Evolutionary conservation across 1,140 invertebrate species (phyloP).

Genomic region (Drosophila ananassae): DNA sequence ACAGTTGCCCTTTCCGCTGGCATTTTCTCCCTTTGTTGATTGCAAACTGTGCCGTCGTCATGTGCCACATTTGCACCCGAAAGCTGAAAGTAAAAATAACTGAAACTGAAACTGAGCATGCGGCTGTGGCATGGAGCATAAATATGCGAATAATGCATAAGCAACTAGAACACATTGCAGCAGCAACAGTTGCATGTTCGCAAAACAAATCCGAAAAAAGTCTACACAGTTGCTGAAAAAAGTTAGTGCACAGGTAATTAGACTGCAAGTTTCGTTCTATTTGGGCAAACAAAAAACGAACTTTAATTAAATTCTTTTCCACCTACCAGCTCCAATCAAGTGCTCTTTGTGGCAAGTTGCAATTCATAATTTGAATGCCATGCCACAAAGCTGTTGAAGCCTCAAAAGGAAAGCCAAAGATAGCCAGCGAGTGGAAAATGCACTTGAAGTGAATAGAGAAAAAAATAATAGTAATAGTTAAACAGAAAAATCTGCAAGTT

Average conservation of each 20-base stretch:
- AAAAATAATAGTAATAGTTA: not conserved
- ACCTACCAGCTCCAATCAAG: slow-evolving; percentile 22
- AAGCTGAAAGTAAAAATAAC: slow-evolving; percentile 65
- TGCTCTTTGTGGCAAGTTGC: slow-evolving; percentile 36
- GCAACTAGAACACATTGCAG: slow-evolving; percentile 64
- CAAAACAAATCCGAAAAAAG: slow-evolving; percentile 18
- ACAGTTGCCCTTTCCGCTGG: slow-evolving; percentile 16
- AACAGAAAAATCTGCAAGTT: not conserved
- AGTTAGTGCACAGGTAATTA: slow-evolving; percentile 56
- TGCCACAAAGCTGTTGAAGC: slow-evolving; percentile 14
- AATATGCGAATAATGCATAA: slow-evolving; percentile 65
- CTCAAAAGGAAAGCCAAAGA: slow-evolving; percentile 3
- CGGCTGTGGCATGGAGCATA: slow-evolving; percentile 62
- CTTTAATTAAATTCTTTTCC: slow-evolving; percentile 67
- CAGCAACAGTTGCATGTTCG: slow-evolving; percentile 48
- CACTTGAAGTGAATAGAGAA: not conserved
- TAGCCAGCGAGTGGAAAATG: slow-evolving; percentile 15
- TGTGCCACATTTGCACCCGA: slow-evolving; percentile 74
- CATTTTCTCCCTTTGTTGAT: slow-evolving; percentile 62
- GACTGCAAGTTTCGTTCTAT: slow-evolving; percentile 23
- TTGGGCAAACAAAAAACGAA: slow-evolving; percentile 1
- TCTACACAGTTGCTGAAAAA: slow-evolving; percentile 30
- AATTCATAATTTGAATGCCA: slow-evolving; percentile 22
- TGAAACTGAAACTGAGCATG: slow-evolving; percentile 46
- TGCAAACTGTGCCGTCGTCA: slow-evolving; percentile 73